Conservation (phyloP, 2,797 vertebrate species). For the Nothura maculosa region DNA sequence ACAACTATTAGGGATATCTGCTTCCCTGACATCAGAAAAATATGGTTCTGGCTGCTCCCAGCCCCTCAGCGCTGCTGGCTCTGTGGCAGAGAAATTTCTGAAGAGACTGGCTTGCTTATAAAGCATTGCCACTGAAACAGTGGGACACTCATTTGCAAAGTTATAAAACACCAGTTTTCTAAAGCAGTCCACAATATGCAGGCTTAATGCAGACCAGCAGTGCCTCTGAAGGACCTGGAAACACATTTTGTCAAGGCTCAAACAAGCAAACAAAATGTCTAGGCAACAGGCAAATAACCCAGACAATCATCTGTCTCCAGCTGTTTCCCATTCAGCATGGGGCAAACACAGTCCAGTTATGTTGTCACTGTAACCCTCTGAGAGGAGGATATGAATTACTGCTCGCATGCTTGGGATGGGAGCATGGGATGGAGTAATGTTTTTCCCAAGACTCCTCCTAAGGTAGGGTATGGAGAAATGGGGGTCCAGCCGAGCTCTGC, state of each 20-base stretch:
- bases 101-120: slow-evolving; percentile 14
- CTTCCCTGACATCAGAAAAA: not conserved
- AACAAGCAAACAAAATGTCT: slow-evolving; percentile 51
- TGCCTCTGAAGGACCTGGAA: not conserved
- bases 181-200: not conserved
- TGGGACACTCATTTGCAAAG: slow-evolving; percentile 46
- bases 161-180: slow-evolving; percentile 51
- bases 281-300: slow-evolving; percentile 62
- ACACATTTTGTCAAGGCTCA: slow-evolving; percentile 48
- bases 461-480: not conserved
- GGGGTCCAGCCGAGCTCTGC: not conserved
- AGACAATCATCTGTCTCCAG: slow-evolving; percentile 65
- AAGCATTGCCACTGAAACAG: slow-evolving; percentile 34
- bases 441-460: not conserved
- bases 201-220: slow-evolving; percentile 25
- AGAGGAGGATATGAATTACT: not conserved
- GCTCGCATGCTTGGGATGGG: not conserved
- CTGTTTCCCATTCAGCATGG: slow-evolving; percentile 51
- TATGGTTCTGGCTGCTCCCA: not conserved
- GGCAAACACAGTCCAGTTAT: not conserved
- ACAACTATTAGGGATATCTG: not conserved
- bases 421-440: not conserved
- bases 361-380: not conserved
- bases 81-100: slow-evolving; percentile 23
- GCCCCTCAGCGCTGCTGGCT: not conserved